Conservation (phyloP, 2,888 invertebrate genomes). For the Archips xylosteana region DNA sequence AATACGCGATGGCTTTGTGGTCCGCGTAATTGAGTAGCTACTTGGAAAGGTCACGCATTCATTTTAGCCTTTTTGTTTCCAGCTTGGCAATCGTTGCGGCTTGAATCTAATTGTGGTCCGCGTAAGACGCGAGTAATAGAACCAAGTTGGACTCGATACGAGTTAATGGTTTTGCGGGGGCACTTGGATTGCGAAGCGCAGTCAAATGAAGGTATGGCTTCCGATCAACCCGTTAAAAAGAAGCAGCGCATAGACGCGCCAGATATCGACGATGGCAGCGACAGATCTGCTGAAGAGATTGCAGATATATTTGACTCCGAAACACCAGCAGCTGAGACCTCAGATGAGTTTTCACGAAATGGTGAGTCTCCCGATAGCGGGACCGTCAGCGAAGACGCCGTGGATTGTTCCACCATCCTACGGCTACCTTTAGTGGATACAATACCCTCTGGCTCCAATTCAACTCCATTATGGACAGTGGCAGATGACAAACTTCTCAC, state of each 20-base stretch:
- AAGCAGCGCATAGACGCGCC: slow-evolving; percentile 90
- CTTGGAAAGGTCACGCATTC: slow-evolving; percentile 83
- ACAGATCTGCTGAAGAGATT: slow-evolving; percentile 82
- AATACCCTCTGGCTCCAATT: slow-evolving; percentile 75
- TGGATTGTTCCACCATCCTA: slow-evolving; percentile 76
- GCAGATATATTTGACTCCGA: slow-evolving; percentile 75
- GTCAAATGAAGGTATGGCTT: slow-evolving; percentile 88
- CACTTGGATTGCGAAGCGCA: slow-evolving; percentile 81
- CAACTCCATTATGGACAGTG: slow-evolving; percentile 67
- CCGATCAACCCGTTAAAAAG: slow-evolving; percentile 94
- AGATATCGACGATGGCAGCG: slow-evolving; percentile 84
- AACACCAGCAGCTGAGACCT: slow-evolving; percentile 72
- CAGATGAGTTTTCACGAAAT: slow-evolving; percentile 75
- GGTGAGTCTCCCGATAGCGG: slow-evolving; percentile 82
- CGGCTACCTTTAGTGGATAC: slow-evolving; percentile 71
- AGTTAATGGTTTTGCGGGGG: slow-evolving; percentile 88
- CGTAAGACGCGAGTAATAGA: slow-evolving; percentile 36
- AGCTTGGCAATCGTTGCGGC: slow-evolving; percentile 61
- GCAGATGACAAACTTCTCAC: slow-evolving; percentile 76
- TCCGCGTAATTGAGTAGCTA: slow-evolving; percentile 85
- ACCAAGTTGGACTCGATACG: slow-evolving; percentile 44
- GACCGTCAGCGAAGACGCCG: slow-evolving; percentile 82
- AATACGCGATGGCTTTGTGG: slow-evolving; percentile 76
- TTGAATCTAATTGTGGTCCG: slow-evolving; percentile 49
- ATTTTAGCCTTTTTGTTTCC: slow-evolving; percentile 76